Evolutionary conservation across 2,888 invertebrate genomes (phyloP).

Genomic region (Eupeodes latifasciatus): DNA sequence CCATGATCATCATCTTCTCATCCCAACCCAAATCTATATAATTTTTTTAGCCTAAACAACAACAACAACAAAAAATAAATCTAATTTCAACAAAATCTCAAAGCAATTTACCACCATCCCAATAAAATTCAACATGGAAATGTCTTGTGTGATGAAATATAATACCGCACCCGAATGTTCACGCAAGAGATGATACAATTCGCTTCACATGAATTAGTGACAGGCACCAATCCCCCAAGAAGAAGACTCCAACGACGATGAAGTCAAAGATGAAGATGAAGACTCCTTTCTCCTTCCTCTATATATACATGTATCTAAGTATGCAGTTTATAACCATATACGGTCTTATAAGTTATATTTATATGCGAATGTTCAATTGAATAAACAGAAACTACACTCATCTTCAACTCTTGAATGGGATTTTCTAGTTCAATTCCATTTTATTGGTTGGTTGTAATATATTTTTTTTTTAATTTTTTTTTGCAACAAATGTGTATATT

Average conservation of each 20-base stretch:
- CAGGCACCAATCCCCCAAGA: conserved; percentile 9
- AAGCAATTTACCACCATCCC: conserved; percentile 20
- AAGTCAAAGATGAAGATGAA: background rate
- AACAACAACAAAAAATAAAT: background rate
- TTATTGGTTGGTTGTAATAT: conserved; percentile 47
- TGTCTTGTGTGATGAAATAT: conserved; percentile 49
- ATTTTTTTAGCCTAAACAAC: background rate
- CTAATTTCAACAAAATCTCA: background rate
- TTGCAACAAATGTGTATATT: conserved; percentile 51
- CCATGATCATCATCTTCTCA: conserved; percentile 7
- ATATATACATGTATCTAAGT: background rate
- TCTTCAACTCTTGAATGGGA: conserved; percentile 37
- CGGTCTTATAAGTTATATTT: background rate
- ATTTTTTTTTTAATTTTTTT: background rate
- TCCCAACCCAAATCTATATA: background rate
- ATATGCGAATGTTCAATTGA: conserved; percentile 3
- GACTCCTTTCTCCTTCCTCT: conserved; percentile 14
- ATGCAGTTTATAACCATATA: background rate
- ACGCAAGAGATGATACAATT: conserved; percentile 54
- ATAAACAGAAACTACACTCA: conserved; percentile 11
- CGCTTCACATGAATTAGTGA: conserved; percentile 57
- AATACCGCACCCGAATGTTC: conserved; percentile 62
- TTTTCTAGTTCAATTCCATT: conserved; percentile 68
- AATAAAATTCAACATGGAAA: background rate
- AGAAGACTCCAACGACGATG: background rate